phyloP scores from a whole-genome alignment of 2,888 invertebrate genomes.

The Ceriagrion tenellum region DNA sequence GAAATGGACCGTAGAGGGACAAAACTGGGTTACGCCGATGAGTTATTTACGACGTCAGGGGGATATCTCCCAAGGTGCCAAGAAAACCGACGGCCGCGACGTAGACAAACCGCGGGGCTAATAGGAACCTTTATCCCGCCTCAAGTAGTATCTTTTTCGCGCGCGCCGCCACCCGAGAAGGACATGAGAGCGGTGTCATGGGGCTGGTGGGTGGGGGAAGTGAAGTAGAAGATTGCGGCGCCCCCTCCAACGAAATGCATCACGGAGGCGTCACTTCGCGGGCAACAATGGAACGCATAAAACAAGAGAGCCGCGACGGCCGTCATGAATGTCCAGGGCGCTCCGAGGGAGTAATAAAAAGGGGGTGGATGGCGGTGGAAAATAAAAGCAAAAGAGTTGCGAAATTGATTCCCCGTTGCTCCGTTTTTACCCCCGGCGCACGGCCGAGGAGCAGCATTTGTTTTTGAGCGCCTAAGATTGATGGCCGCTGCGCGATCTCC shows the following conservation, averaged over 20 bases:
- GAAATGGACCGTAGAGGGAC: neutral
- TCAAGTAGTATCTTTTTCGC: neutral
- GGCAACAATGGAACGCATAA: conserved; percentile 30
- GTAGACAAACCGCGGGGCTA: conserved; percentile 47
- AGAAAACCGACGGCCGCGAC: conserved; percentile 51
- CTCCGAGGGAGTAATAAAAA: conserved; percentile 7
- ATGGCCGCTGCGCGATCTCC: conserved; percentile 1
- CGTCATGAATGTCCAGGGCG: conserved; percentile 29
- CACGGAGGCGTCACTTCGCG: neutral
- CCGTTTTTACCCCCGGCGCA: neutral
- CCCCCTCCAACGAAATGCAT: neutral
- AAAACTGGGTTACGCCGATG: conserved; percentile 43
- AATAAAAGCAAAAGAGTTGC: neutral
- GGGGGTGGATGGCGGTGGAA: neutral
- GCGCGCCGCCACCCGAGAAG: neutral
- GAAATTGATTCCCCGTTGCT: conserved; percentile 55
- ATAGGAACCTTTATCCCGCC: conserved; percentile 50
- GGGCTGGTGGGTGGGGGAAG: neutral
- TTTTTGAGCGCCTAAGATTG: conserved; percentile 35
- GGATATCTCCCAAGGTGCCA: conserved; percentile 30
- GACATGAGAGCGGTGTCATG: neutral
- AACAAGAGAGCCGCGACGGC: conserved; percentile 1
- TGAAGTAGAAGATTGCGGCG: too few species aligned
- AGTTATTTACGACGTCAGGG: conserved; percentile 48
- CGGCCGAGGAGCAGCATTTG: neutral